phyloP scores from a whole-genome alignment of 2,797 vertebrate genomes.

The Onychomys leucogaster region DNA sequence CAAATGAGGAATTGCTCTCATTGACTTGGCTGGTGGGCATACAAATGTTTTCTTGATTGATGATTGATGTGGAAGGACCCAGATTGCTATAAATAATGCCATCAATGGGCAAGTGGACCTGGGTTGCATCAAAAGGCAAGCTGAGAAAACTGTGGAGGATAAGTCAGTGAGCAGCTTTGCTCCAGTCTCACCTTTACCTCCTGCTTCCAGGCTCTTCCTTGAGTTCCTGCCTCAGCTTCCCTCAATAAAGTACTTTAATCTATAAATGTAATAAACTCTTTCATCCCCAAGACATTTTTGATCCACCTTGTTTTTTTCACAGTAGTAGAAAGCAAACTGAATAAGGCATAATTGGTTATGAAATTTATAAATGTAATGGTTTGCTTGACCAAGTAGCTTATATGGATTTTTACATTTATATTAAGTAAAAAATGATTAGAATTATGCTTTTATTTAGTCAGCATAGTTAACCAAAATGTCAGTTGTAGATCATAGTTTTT shows the following conservation, averaged over 20 bases:
- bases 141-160: background rate
- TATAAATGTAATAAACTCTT: background rate
- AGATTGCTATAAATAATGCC: background rate
- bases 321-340: background rate
- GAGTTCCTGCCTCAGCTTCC: background rate
- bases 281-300: background rate
- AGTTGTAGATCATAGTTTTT: background rate
- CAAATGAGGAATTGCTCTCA: background rate
- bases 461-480: background rate
- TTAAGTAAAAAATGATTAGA: background rate
- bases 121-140: background rate
- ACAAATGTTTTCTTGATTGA: background rate
- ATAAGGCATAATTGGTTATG: background rate
- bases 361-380: background rate
- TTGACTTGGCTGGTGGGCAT: background rate
- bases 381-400: background rate
- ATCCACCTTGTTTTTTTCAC: background rate
- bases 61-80: background rate
- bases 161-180: background rate
- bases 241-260: background rate
- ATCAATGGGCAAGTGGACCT: background rate
- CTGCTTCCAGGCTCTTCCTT: background rate
- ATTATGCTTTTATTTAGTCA: background rate
- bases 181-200: background rate
- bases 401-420: background rate